Evolutionary conservation across 2,888 invertebrate species (phyloP), one percentile per base, ranked within the genome.

Genomic region (Loripinus fragilis): DNA sequence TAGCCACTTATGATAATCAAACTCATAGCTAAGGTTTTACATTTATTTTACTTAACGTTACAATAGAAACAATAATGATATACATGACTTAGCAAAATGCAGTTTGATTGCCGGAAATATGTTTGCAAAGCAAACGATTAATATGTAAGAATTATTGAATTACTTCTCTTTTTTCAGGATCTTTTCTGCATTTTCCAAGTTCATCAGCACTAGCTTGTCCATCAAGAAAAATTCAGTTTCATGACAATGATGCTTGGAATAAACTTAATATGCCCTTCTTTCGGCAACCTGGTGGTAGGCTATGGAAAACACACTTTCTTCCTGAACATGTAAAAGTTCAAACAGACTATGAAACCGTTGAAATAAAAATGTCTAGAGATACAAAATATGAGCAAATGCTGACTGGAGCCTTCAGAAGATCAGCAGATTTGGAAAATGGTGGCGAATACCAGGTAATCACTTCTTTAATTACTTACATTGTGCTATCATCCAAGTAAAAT

Each of bases 131-230:
- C n/a, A n/a, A n/a, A n/a, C n/a, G n/a, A n/a, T n/a, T n/a, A n/a
- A n/a, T n/a, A n/a, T n/a, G n/a, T n/a, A n/a, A n/a, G n/a, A n/a
- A n/a, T n/a, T n/a, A n/a, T n/a, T n/a, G n/a, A n/a, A n/a, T n/a
- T n/a, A n/a, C n/a, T n/a, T n/a, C n/a, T n/a, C n/a, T n/a, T n/a
- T n/a, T n/a, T 45, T 45, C 52, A 84, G 81, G 79, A 8, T 71
- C 73, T 28, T 66, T 84, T 8, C 45, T 84, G 3, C 78, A 78
- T 30, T 69, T 71, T 50, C 78, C 78, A 25, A 67, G 52, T 30
- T 45, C 65, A n/a, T n/a, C 23, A 35, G 77, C 67, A 28, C n/a
- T 50, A 28, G 48, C 76, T 7, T 84, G 83, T 28, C 83, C 83
- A 0, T 35, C 67, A 12, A 69, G 68, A 48, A 48, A 35, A 1